Base-by-base conservation (phyloP, 30 jellyfish, hydroid and myxozoan genomes). In the Hydractinia symbiolongicarpus region DNA sequence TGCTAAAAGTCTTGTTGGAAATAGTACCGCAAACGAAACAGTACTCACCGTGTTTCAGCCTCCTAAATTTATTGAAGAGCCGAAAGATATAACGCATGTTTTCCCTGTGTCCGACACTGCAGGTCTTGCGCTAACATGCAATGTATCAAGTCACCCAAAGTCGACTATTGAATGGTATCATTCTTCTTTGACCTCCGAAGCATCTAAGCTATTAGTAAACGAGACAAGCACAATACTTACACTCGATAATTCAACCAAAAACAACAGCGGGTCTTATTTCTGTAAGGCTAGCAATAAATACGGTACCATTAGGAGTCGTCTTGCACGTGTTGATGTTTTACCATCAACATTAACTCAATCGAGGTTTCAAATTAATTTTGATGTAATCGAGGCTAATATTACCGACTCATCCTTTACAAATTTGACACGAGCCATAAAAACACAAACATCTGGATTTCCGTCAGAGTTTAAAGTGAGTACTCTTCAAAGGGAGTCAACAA, bases 281-380 rank as follows among this genome's bases (percentile, higher is more conserved):
- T 80, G 88, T 54, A 66, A 55, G 11, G 88, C 88, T 11, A 44
- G 55, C 7, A 80, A 80, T 56, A 61, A 55, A 80, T 50, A 62
- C 54, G 84, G 84, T 11, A 44, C 75, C 8, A 49, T 10, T n/a
- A 16, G 5, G 68, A 80, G 88, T 51, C 9, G 84, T 0, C 53
- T 13, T 15, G 88, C 84, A 9, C 60, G 84, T 21, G 84, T 80
- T 44, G 88, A 80, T 66, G 88, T 80, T 13, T 21, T 80, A 17
- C 17, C 53, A 30, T 64, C 72, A n/a, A 15, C 21, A 50, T 71
- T 66, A 17, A 71, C 88, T 7, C 9, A 15, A 9, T 83, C 66
- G 51, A 1, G 1, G 16, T 7, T 80, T 14, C 5, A 30, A 8
- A 17, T 80, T 21, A 9, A 73, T 16, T 80, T 80, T 40, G 58